Evolutionary conservation across 2,888 invertebrate genomes (phyloP).

Genomic region (Stenodera caucasica): DNA sequence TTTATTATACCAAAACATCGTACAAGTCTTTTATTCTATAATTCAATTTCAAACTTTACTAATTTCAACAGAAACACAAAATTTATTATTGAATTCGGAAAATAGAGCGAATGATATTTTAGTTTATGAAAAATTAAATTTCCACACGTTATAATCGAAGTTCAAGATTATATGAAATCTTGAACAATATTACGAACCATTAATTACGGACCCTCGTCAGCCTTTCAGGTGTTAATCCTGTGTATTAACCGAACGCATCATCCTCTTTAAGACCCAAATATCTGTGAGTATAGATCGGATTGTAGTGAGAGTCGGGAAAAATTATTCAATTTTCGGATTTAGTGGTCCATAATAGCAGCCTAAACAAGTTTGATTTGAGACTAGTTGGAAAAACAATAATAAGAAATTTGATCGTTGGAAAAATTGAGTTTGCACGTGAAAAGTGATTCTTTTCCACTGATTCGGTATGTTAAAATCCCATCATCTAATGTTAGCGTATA

Average conservation of each 20-base stretch:
- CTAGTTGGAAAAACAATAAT: background rate
- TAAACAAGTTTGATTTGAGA: no score
- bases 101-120: background rate
- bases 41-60: slow-evolving; percentile 3
- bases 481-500: slow-evolving; percentile 33
- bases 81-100: background rate
- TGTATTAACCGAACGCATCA: slow-evolving; percentile 32
- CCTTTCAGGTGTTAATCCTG: slow-evolving; percentile 48
- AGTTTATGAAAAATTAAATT: background rate
- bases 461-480: slow-evolving; percentile 32
- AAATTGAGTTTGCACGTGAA: slow-evolving; percentile 33
- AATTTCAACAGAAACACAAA: background rate
- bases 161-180: slow-evolving; percentile 12
- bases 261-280: background rate
- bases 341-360: no score
- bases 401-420: slow-evolving; percentile 10
- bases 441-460: slow-evolving; percentile 13
- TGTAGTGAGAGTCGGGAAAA: background rate
- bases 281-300: background rate
- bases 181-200: slow-evolving; percentile 46
- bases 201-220: slow-evolving; percentile 49
- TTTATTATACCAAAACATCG: background rate
- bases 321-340: background rate
- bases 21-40: background rate
- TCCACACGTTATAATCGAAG: background rate